Conservation (phyloP, 2,113 vertebrate genomes). For the Notothenia coriiceps region DNA sequence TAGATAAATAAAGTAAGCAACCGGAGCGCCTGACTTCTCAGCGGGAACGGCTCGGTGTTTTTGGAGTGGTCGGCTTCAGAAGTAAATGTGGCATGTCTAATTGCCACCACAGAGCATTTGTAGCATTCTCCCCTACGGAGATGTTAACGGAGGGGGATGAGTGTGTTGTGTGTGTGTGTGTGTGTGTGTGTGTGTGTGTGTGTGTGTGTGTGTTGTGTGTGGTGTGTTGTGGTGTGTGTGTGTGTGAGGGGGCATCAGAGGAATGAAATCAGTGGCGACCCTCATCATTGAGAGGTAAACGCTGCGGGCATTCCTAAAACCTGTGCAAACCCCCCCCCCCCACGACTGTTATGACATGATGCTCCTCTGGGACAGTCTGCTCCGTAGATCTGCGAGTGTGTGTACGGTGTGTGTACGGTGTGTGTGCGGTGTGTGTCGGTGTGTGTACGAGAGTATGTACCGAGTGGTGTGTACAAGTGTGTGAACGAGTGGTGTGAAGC, state of each 20-base stretch:
- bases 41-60: too few relatives aligned
- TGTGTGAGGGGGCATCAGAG: slow-evolving; percentile 28
- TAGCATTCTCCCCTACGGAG: too few relatives aligned
- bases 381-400: slow-evolving; percentile 66
- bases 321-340: too few relatives aligned
- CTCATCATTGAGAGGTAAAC: slow-evolving; percentile 75
- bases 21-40: too few relatives aligned
- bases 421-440: background rate
- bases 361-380: slow-evolving; percentile 74
- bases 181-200: slow-evolving; percentile 31
- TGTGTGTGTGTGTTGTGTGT: slow-evolving; percentile 27
- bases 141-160: too few relatives aligned
- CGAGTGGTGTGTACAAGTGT: background rate
- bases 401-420: slow-evolving; percentile 51
- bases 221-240: slow-evolving; percentile 8
- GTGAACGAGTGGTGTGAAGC: too few relatives aligned
- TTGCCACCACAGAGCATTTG: too few relatives aligned
- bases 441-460: slow-evolving; percentile 29
- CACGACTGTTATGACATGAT: slow-evolving; percentile 80
- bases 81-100: too few relatives aligned
- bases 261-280: slow-evolving; percentile 72
- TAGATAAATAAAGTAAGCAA: too few relatives aligned
- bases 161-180: slow-evolving; percentile 9
- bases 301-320: slow-evolving; percentile 77
- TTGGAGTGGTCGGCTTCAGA: too few relatives aligned